Base-by-base conservation (phyloP, 2,113 vertebrate species). In the Eclectus roratus region DNA sequence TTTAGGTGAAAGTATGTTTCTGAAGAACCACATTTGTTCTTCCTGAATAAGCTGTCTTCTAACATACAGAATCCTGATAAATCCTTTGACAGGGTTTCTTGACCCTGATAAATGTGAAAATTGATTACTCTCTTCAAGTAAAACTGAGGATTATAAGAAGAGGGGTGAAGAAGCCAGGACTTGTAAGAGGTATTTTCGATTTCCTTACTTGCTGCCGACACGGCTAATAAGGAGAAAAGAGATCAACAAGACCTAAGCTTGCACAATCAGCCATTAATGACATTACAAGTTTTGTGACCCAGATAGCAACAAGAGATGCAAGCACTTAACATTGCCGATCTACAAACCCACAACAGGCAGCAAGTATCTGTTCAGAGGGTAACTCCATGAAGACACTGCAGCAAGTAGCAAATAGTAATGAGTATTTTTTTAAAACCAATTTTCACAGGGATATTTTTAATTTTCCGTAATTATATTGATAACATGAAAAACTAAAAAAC, bases 21-120 rank as follows among this genome's bases (percentile, higher is more conserved):
- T 86, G 83, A 92, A 96, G 65, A 43, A 96, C 63, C 78, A 79
- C 37, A 85, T n/a, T 81, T 39, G 49, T 93, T 89, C 91, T 61
- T 33, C 89, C 60, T 82, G 56, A 91, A 87, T 86, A 74, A 91
- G 7, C 21, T 52, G 23, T 61, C 70, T 87, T 79, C 52, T 73
- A 91, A 89, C 27, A 73, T 3, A 78, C 2, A 28, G 56, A 80
- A 88, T 29, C 35, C 84, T 39, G 29, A 70, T 25, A 79, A 88
- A 87, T 46, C 10, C 46, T 86, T 83, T 87, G 31, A 74, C 11
- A 61, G 20, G 49, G 21, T 63, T 83, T 79, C 44, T 60, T 66
- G 16, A 80, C 31, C 83, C 80, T 17, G 21, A 56, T 23, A 89
- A 89, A 73, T 29, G 13, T n/a, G 47, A 41, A 66, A 39, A 49